Base-by-base conservation (phyloP, 2,888 invertebrate species). In the Dione vanillae region DNA sequence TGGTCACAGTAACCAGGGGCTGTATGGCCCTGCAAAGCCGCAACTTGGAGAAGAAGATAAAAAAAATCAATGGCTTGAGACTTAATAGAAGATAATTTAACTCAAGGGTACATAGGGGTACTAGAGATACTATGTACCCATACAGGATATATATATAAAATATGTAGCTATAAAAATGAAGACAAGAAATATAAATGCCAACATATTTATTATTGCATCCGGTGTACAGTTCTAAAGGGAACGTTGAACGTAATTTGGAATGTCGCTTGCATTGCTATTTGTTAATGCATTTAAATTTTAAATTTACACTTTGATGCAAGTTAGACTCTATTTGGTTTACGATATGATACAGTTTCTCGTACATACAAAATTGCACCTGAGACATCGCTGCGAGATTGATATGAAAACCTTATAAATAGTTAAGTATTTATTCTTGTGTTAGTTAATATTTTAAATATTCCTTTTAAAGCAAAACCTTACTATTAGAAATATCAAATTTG, bases 251-350 rank as follows among this genome's bases (percentile, higher is more conserved):
- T 54, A 65, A 72, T 65, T 73, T 65, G 47, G 20, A 68, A 73
- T 49, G 65, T 65, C 59, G 59, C 59, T 43, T 70, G 65, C 49
- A 58, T 70, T 40, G 47, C 65, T 70, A 67, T 70, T 72, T 72
- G 67, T 54, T 59, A 65, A 59, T 70, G 59, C 59, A 67, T 52
- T 52, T 64, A 72, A 66, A 66, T 67, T 67, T 41, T 49, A 64
- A 62, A 59, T 41, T 16, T 40, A 16, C 16, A 5, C 0, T 37
- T 35, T 56, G 16, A 56, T 37, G 16, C 7, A 16, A 37, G 12
- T 11, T 56, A 11, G 16, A 56, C 56, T 56, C 37, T 56, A 56
- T 56, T 12, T 37, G 11, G 11, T 56, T 16, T 0, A 7, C 0
- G 0, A 56, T 40, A 56, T 40, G 37, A 19, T 56, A 37, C 19